Evolutionary conservation across 2,113 vertebrate species (phyloP).

Genomic region (Clinocottus analis): DNA sequence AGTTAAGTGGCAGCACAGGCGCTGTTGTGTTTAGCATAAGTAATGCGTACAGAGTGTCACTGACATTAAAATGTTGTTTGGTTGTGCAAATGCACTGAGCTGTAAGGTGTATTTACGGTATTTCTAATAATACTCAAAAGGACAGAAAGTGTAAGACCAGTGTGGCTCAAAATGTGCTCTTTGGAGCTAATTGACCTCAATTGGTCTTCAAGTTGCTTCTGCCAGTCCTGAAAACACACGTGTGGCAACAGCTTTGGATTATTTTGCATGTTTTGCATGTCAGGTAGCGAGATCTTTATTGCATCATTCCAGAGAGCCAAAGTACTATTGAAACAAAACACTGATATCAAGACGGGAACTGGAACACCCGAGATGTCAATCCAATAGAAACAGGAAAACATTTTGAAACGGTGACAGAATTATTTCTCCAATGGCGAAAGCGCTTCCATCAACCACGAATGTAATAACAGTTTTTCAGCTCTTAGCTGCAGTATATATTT

Average conservation of each 20-base stretch:
- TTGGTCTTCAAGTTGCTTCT: not conserved
- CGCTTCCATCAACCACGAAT: conserved; percentile 16
- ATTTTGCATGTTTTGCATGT: not conserved
- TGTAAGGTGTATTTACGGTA: not conserved
- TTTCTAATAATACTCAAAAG: conserved; percentile 18
- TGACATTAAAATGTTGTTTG: not conserved
- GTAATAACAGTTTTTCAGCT: conserved; percentile 21
- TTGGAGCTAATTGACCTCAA: conserved; percentile 17
- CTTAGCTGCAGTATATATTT: conserved; percentile 12
- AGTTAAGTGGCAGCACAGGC: too few species aligned
- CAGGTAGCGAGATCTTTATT: not conserved
- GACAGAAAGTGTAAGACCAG: conserved; percentile 19
- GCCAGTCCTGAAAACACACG: not conserved
- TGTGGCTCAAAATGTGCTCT: conserved; percentile 23
- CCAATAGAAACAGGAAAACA: not conserved
- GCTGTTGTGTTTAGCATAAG: too few species aligned
- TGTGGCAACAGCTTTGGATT: not conserved
- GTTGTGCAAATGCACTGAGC: conserved; percentile 11
- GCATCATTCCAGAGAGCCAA: conserved; percentile 1
- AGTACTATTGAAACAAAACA: not conserved
- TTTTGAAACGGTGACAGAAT: conserved; percentile 13
- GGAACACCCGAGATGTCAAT: conserved; percentile 12
- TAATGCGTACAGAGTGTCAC: too few species aligned
- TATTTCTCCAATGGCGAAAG: conserved; percentile 31
- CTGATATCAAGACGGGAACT: not conserved